Evolutionary conservation across 2,797 vertebrate species (phyloP).

Genomic region (Falco rusticolus): DNA sequence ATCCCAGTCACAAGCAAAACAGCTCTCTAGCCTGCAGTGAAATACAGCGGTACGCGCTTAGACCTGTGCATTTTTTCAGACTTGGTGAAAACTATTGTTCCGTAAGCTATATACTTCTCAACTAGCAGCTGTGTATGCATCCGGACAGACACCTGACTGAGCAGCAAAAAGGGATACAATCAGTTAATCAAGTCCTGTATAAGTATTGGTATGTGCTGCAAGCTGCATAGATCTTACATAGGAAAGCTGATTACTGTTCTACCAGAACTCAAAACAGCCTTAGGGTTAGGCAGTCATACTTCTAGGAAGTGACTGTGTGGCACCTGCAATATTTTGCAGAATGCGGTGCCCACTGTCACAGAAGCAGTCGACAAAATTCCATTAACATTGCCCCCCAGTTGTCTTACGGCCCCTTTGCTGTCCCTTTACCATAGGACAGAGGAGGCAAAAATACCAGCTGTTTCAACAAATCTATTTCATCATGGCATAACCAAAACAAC

Average conservation of each 20-base stretch:
- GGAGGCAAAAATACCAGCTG: neutral
- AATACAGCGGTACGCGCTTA: rapidly evolving
- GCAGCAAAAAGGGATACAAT: neutral
- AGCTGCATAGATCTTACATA: neutral
- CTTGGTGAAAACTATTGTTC: neutral
- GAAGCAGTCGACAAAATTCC: neutral
- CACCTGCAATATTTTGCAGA: neutral
- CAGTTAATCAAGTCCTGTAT: neutral
- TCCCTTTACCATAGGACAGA: neutral
- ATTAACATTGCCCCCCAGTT: neutral
- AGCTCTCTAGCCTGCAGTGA: neutral
- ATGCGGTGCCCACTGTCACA: neutral
- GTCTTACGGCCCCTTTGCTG: neutral
- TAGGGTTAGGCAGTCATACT: neutral
- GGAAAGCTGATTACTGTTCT: neutral
- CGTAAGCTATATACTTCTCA: neutral
- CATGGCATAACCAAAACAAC: neutral
- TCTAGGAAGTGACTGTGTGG: neutral
- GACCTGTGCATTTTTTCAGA: neutral
- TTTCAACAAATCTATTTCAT: neutral
- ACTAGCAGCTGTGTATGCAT: neutral
- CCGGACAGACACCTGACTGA: neutral
- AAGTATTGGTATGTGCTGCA: neutral
- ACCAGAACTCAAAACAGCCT: neutral
- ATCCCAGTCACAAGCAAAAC: neutral